Evolutionary conservation across 2,888 invertebrate species (phyloP), one percentile per base, ranked within the genome.

Genomic region (Copidosoma aretas): DNA sequence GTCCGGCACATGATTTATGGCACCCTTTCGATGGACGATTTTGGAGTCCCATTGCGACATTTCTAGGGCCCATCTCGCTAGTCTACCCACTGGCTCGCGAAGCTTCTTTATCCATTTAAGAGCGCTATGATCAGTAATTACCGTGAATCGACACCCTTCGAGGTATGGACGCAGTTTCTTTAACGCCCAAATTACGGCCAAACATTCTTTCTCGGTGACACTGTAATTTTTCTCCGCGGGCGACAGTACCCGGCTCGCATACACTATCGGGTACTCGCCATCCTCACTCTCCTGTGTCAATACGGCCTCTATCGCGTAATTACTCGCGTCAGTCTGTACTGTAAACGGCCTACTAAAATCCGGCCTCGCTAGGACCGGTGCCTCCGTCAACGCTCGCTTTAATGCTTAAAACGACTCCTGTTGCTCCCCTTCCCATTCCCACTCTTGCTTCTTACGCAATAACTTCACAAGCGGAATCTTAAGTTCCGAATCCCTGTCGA

Each of bases 401-500:
- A 41, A n/a, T 1, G 12, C 12, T 10, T 24, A 12, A 39, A 57
- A 57, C 1, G 57, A 17, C 5, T 14, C 17, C 12, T 46, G 15
- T 17, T 3, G 43, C 43, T 46, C 12, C 52, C 19, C 52, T 52
- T 19, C 0, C 52, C n/a, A 21, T 19, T 52, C 52, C 3, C 21
- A 54, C 4, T 5, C 25, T 22, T 22, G 1, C 10, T 25, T 24
- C 54, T 54, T 24, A 32, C 58, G 19, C 21, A 46, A 24, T 56
- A 62, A 46, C 58, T 58, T 3, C 41, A 21, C 24, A 14, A 54
- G 10, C 4, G 54, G 54, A 5, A 54, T 61, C 21, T 62, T 46
- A 8, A 17, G 14, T 17, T 46, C 43, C 2, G 43, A 46, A 46
- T 46, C 43, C 12, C 12, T 12, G 1, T 24, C 46, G 4, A 68